These are phyloP conservation scores for Muscicapa striata DNA, from an alignment of 2,797 vertebrate genomes.

Conservation along the genomic window DNA sequence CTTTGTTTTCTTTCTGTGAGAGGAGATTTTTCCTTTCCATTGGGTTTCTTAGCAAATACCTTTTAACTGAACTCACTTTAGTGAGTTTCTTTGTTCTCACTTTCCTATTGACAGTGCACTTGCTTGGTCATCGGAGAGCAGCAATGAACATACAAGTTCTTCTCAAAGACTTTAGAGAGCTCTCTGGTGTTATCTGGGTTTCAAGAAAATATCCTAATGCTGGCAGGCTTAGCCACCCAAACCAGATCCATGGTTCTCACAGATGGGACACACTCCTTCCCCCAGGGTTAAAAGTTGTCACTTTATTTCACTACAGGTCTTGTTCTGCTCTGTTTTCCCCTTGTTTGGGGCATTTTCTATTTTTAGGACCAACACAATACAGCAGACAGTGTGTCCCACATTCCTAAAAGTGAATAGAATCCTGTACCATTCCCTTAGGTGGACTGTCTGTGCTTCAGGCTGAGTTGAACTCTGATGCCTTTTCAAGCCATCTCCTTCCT, in stretches of 20 bases:
- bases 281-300: neutral
- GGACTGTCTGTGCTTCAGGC: neutral
- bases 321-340: neutral
- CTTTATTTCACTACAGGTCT: neutral
- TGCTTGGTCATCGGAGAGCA: neutral
- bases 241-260: neutral
- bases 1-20: neutral
- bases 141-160: neutral
- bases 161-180: neutral
- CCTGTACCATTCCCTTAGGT: neutral
- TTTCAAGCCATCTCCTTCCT: neutral
- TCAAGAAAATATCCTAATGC: neutral
- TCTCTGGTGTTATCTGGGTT: neutral
- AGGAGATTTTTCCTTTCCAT: neutral
- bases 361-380: neutral
- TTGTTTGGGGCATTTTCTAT: neutral
- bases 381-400: fast-evolving
- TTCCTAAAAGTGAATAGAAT: neutral
- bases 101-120: neutral
- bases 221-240: neutral
- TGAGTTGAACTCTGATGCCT: neutral
- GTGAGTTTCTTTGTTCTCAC: neutral
- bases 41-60: neutral
- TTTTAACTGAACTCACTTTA: neutral
- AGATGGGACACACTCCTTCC: neutral